Base-by-base conservation (phyloP, 2,797 vertebrate genomes). In the Lithobates pipiens region DNA sequence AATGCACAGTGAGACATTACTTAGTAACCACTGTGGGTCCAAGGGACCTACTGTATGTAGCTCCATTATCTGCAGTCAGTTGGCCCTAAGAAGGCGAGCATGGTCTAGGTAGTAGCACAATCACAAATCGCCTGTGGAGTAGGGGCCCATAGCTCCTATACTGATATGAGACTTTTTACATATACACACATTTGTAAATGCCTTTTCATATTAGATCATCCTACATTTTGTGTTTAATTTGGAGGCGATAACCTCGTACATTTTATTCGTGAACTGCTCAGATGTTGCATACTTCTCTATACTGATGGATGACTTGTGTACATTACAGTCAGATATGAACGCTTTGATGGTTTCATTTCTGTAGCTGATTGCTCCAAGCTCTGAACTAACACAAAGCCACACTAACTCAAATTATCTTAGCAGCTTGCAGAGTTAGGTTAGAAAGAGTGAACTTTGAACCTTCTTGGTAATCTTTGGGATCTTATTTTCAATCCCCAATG, bases 281-380 rank as follows among this genome's bases (percentile, higher is more conserved):
- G n/a, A 75, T 39, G 57, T 44, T n/a, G 57, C 70, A 80, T 74
- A 79, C 83, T 75, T 65, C 7, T 54, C 67, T 3, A 8, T 54
- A 78, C 50, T 85, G 70, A 85, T 85, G 77, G 69, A 74, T 80
- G 21, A 5, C 70, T 80, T 78, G 76, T 85, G 76, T 78, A 85
- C 69, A 85, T 85, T 85, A 80, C 76, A 68, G 67, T 34, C 54
- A 68, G 70, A 80, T 67, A 73, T 71, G 46, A 46, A 27, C 50
- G 71, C 67, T 85, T 77, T 78, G 83, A 85, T 71, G 27, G 50
- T 67, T 78, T 54, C 21, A 50, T 68, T 68, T 57, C 44, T 74
- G 69, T 82, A 5, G 50, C 54, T 63, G 80, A 82, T 73, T 54
- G 8, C 67, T 71, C 10, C 27, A 57, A 21, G 57, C 70, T 82